These are phyloP conservation scores for Latrodectus hesperus DNA, from an alignment of 2,888 invertebrate species.

Conservation along the genomic window DNA sequence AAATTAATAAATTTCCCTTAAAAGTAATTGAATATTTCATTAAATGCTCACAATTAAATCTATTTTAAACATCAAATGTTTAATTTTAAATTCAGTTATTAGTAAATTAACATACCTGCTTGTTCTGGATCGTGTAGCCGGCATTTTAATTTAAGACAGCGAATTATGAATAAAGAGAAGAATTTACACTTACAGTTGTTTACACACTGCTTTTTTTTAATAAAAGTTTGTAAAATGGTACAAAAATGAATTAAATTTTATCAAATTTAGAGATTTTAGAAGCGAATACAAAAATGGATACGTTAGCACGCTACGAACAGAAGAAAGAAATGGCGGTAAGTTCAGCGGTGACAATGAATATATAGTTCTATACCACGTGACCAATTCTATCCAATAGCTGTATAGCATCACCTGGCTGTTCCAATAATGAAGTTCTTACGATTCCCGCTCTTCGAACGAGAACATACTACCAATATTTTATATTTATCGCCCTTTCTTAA, in stretches of 20 bases:
- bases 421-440: slow-evolving; percentile 39
- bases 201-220: neutral
- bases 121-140: slow-evolving; percentile 62
- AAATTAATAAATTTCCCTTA: too few species aligned
- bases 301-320: neutral
- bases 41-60: too few species aligned
- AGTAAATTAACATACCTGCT: slow-evolving; percentile 60
- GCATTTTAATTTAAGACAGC: slow-evolving; percentile 35
- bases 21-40: too few species aligned
- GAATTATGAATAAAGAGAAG: neutral
- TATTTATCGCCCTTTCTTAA: neutral
- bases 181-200: slow-evolving; percentile 7
- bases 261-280: neutral
- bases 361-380: slow-evolving; percentile 49
- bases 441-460: slow-evolving; percentile 47
- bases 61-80: too few species aligned
- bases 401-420: slow-evolving; percentile 1
- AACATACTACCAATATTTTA: neutral
- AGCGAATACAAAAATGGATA: neutral
- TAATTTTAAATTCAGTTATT: too few species aligned
- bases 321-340: slow-evolving; percentile 56
- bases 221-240: too few species aligned
- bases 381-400: slow-evolving; percentile 27
- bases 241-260: too few species aligned
- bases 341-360: slow-evolving; percentile 52